These are phyloP conservation scores for Smutsia temminckii DNA, from an alignment of 2,797 vertebrate species.

Conservation along the genomic window DNA sequence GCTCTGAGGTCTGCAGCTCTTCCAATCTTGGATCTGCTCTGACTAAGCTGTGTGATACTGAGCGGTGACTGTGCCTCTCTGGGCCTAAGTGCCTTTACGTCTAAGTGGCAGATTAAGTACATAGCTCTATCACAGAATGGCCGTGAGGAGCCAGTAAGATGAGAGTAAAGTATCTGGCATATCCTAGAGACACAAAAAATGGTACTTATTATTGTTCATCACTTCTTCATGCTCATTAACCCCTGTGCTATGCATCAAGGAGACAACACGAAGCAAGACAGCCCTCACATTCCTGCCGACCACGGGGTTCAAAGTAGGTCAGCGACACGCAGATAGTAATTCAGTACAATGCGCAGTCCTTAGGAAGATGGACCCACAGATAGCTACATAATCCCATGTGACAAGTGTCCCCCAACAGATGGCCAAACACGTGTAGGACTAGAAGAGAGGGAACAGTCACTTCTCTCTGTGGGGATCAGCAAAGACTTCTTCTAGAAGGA, in stretches of 20 bases:
- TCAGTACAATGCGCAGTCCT: background rate
- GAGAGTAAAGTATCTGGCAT: background rate
- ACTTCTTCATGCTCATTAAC: background rate
- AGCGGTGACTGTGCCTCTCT: background rate
- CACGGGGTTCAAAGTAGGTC: background rate
- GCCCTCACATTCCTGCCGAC: background rate
- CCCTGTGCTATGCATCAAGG: background rate
- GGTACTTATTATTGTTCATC: background rate
- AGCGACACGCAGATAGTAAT: background rate
- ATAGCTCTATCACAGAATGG: background rate
- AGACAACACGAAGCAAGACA: background rate
- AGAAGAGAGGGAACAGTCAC: background rate
- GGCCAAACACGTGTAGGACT: background rate
- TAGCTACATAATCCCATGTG: background rate
- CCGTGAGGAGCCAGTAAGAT: background rate
- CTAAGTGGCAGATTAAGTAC: background rate
- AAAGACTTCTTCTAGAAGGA: background rate
- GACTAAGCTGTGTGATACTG: background rate
- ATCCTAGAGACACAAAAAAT: background rate
- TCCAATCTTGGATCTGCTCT: background rate
- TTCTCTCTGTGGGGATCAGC: background rate
- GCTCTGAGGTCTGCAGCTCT: background rate
- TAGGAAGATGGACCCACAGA: background rate
- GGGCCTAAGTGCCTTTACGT: background rate
- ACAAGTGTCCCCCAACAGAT: background rate